Conservation (phyloP, 1,140 invertebrate species). For the Heliconius hewitsoni region DNA sequence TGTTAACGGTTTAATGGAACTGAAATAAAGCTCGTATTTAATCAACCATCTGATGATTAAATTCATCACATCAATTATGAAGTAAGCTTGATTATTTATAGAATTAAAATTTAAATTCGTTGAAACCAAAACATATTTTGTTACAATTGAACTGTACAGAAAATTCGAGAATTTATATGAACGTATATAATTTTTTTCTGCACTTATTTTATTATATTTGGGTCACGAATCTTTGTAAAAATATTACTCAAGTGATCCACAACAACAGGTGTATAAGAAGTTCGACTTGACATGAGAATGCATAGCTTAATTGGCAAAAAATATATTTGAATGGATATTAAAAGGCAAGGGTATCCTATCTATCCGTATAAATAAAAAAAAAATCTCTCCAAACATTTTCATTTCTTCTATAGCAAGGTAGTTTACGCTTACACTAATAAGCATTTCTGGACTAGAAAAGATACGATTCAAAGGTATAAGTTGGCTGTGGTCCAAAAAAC, state of each 20-base stretch:
- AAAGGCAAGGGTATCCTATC: no score
- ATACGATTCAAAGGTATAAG: constrained; percentile 14
- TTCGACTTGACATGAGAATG: no score
- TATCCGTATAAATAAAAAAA: no score
- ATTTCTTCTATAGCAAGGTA: background rate
- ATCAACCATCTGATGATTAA: background rate
- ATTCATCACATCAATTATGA: background rate
- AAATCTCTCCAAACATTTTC: no score
- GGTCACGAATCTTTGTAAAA: no score
- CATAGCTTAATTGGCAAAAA: no score
- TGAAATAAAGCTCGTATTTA: background rate
- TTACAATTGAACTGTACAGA: background rate
- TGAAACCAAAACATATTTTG: background rate
- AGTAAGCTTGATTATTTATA: background rate
- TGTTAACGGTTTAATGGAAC: background rate
- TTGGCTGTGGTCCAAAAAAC: constrained; percentile 22
- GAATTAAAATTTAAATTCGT: background rate
- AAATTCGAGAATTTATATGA: no score
- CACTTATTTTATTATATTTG: no score
- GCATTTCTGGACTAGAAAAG: constrained; percentile 17
- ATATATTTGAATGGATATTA: no score
- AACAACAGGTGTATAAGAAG: no score
- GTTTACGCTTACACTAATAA: constrained; percentile 6
- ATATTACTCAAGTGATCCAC: no score
- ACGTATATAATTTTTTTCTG: no score